Conservation (phyloP, 2,797 vertebrate species). For the Syngnathus rostellatus region DNA sequence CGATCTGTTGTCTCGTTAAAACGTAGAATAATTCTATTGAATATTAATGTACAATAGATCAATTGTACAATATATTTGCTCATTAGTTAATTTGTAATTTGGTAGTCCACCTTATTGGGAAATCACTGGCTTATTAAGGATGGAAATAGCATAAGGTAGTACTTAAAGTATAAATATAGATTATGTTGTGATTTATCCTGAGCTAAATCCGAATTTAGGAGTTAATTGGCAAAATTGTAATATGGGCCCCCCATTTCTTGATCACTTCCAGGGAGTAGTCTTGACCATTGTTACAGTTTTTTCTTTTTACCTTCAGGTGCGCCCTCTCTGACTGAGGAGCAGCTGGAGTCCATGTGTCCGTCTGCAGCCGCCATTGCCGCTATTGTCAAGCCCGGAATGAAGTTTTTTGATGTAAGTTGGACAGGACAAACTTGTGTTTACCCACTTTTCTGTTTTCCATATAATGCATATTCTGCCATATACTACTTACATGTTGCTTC, state of each 20-base stretch:
- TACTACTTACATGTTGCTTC: too few species aligned
- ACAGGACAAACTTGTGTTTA: neutral
- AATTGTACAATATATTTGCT: too few species aligned
- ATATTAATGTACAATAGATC: too few species aligned
- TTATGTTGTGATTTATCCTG: too few species aligned
- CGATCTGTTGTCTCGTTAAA: neutral
- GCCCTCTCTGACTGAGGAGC: slow-evolving; percentile 81
- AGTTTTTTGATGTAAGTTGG: slow-evolving; percentile 84
- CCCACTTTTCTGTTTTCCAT: neutral
- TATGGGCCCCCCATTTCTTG: too few species aligned
- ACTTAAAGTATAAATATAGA: too few species aligned
- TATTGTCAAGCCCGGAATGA: slow-evolving; percentile 95
- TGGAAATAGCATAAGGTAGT: too few species aligned
- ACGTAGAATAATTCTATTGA: neutral
- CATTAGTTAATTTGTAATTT: too few species aligned
- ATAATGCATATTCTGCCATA: neutral
- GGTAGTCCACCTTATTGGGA: neutral
- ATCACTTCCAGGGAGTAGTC: neutral
- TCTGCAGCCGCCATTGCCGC: slow-evolving; percentile 91
- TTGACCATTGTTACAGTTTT: neutral
- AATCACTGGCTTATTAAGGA: too few species aligned
- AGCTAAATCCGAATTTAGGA: too few species aligned
- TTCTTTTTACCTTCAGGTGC: slow-evolving; percentile 56
- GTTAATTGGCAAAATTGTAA: too few species aligned
- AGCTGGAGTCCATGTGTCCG: slow-evolving; percentile 87